A percentile compares a stretch with the other conserved stretches of the same genome.
Conservation (phyloP, 2,888 invertebrate species). For the Ennomos erosarius region DNA sequence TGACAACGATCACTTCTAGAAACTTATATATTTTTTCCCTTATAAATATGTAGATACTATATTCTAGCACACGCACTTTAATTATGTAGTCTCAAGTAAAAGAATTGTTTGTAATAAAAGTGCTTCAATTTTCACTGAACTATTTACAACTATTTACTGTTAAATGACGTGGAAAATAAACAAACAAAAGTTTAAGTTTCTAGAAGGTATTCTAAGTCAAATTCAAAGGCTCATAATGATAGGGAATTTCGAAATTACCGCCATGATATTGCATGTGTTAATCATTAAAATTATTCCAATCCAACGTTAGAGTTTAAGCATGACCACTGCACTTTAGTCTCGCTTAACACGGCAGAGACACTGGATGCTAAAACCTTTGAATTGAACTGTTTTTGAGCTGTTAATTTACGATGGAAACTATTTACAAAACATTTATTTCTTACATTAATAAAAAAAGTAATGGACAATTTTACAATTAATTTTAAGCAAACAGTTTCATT, state of each 20-base stretch:
- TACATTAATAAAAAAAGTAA: no score
- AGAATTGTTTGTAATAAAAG: not conserved
- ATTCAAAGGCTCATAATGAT: constrained; percentile 11
- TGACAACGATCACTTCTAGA: constrained; percentile 8
- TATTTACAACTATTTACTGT: no score
- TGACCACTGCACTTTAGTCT: constrained; percentile 45
- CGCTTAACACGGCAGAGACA: constrained; percentile 54
- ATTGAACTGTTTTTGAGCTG: constrained; percentile 49
- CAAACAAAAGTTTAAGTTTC: not conserved
- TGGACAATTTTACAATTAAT: not conserved
- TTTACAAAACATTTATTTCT: no score
- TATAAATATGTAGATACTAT: not conserved
- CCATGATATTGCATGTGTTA: constrained; percentile 52
- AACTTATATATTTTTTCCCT: not conserved
- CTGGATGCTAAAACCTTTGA: constrained; percentile 47
- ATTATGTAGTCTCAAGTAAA: no score
- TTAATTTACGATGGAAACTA: constrained; percentile 33
- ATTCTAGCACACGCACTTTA: no score
- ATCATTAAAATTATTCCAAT: constrained; percentile 35
- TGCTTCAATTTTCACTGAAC: no score
- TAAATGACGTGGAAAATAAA: no score
- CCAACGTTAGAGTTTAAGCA: constrained; percentile 38
- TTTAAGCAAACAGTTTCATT: constrained; percentile 34
- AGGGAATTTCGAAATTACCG: constrained; percentile 22
- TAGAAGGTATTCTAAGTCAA: constrained; percentile 12